Base-by-base conservation (phyloP, 2,113 vertebrate genomes). In the Passer domesticus region DNA sequence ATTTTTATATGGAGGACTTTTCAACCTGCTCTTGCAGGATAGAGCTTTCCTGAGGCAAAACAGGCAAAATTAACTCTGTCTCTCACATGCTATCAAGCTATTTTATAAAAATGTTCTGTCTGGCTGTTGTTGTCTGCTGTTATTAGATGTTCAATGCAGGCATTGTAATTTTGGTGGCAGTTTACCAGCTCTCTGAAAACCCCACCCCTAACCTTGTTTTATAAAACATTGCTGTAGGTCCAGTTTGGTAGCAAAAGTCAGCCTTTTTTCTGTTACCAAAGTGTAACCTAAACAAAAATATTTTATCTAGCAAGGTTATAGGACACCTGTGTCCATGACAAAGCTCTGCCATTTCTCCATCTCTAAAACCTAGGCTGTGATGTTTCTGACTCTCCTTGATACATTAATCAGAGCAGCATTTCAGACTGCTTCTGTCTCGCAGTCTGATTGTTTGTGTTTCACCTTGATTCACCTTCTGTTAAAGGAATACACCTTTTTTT, bases 401-500 rank as follows among this genome's bases (percentile, higher is more conserved):
- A 62, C 20, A 43, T 5, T 58, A 28, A 22, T 58, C 33, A 69
- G 39, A 77, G 9, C 12, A 90, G 22, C 4, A 46, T 66, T 83
- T 74, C 33, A 55, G 39, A 43, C 28, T 43, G 7, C 16, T 93
- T 13, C 33, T 80, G 37, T 18, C 25, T 74, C 2, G 0, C 31
- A 37, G 4, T 31, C 14, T 66, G 31, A 10, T 69, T 77, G 28
- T 49, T 83, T 43, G 1, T 56, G 11, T 53, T 94, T 88, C 78
- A 85, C 82, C 67, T 95, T 95, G 49, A 68, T 87, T 94, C 68
- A 92, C 46, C 43, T 33, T 77, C 50, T 80, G 27, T 80, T 80
- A 72, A 43, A 50, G 20, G n/a, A 83, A 83, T n/a, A 35, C 15
- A n/a, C 7, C 39, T 39, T 59, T 58, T 56, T 49, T n/a, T n/a